Base-by-base conservation (phyloP, 2,888 invertebrate genomes). In the Drosophila limbata region DNA sequence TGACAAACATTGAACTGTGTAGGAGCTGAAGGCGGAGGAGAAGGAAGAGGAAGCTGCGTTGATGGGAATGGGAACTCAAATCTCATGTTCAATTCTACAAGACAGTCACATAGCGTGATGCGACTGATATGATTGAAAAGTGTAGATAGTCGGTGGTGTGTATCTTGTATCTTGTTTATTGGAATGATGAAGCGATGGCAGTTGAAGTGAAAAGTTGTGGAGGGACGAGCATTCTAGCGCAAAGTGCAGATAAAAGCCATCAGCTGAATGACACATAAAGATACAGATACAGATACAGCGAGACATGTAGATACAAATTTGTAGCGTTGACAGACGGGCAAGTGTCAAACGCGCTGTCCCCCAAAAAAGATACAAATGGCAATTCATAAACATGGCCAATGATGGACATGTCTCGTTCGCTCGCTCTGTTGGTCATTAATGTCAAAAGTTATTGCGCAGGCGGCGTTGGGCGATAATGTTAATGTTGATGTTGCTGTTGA, bases 371-470 rank as follows among this genome's bases (percentile, higher is more conserved):
- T 83, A 85, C 84, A 88, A 89, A 84, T 83, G 88, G 69, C 89
- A 88, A 84, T 81, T 84, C 79, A 85, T 71, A 88, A 87, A 79
- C 71, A 74, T 73, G 84, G 67, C 74, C 73, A 68, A 72, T 67
- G 72, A 73, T 82, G 80, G 85, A 84, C 80, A 79, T 66, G 82
- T 25, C 52, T 53, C 21, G 59, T 42, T 63, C 57, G 62, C 55
- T 53, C 42, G 62, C 59, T 72, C 62, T 66, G 57, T 44, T 67
- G 86, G 81, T 76, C 90, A 85, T 85, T 85, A 85, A 85, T 87
- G 84, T 88, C 84, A 89, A 88, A 84, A 84, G 84, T 84, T 84
- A 89, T 89, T 85, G 84, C 90, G 77, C 86, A 83, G 88, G 86
- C 84, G 85, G 80, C 79, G 53, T 60, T 37, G 47, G 66, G 57